Conservation (phyloP, 2,888 invertebrate genomes). For the Callyntrura sp. region DNA sequence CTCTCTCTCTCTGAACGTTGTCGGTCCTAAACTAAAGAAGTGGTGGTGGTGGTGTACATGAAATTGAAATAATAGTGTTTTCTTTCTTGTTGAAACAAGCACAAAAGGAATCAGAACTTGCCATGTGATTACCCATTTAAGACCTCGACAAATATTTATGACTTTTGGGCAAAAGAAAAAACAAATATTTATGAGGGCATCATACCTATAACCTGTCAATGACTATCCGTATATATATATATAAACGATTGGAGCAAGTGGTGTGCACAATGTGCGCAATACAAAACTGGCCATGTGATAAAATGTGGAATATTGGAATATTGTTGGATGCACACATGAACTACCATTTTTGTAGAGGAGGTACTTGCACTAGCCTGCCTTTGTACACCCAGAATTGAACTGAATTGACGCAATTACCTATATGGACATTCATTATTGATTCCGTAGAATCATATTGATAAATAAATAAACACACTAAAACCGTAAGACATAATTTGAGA, state of each 20-base stretch:
- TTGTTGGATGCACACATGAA: background rate
- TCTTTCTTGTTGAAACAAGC: background rate
- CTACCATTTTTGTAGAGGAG: no score
- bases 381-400: no score
- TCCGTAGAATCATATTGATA: no score
- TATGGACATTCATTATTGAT: no score
- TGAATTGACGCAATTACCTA: no score
- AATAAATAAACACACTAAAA: no score
- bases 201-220: no score
- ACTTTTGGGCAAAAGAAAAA: conserved; percentile 16
- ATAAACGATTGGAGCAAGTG: background rate
- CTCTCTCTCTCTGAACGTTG: no score
- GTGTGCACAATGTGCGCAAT: no score
- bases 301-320: background rate
- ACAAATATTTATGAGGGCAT: background rate
- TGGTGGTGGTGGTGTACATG: background rate
- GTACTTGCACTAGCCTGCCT: no score
- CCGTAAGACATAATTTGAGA: no score
- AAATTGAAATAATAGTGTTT: background rate
- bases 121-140: conserved; percentile 43
- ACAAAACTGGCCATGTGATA: background rate
- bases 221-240: background rate
- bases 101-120: background rate
- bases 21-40: no score
- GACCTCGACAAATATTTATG: conserved; percentile 35